A percentile compares a stretch with the other conserved stretches of the same genome.
Evolutionary conservation across 2,797 vertebrate species (phyloP).

Genomic region (Cuniculus paca): DNA sequence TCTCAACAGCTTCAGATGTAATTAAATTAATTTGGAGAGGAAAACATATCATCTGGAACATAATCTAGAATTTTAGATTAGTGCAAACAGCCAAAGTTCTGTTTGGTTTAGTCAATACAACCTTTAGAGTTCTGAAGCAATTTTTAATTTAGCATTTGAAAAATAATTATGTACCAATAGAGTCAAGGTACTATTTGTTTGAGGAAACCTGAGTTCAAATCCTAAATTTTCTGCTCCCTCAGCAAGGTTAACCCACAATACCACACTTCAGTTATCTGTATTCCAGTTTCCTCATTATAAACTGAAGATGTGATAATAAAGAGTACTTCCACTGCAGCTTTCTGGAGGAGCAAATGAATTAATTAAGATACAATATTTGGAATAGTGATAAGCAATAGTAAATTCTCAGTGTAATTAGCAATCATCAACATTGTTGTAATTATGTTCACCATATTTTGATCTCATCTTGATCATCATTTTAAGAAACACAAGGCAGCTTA

Average conservation of each 20-base stretch:
- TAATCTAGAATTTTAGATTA: slow-evolving; percentile 38
- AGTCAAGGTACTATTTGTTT: background rate
- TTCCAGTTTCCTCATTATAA: background rate
- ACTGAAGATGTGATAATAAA: background rate
- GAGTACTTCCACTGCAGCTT: background rate
- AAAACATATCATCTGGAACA: slow-evolving; percentile 42
- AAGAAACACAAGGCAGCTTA: background rate
- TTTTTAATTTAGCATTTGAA: slow-evolving; percentile 34
- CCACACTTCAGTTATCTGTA: background rate
- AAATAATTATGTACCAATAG: background rate
- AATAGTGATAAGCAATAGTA: background rate
- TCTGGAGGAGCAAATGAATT: background rate
- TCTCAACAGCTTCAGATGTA: slow-evolving; percentile 47
- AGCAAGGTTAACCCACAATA: background rate
- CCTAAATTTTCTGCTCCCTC: background rate
- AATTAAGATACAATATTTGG: background rate
- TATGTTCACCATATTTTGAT: background rate
- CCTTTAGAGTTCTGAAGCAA: slow-evolving; percentile 38
- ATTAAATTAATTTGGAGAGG: slow-evolving; percentile 64
- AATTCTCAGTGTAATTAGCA: background rate
- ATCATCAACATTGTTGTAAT: background rate
- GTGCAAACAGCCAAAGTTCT: slow-evolving; percentile 33
- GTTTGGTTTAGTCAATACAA: slow-evolving; percentile 36
- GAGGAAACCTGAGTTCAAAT: background rate
- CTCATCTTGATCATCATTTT: slow-evolving; percentile 3